Conservation (phyloP, 2,113 vertebrate species). For the Bettongia penicillata region DNA sequence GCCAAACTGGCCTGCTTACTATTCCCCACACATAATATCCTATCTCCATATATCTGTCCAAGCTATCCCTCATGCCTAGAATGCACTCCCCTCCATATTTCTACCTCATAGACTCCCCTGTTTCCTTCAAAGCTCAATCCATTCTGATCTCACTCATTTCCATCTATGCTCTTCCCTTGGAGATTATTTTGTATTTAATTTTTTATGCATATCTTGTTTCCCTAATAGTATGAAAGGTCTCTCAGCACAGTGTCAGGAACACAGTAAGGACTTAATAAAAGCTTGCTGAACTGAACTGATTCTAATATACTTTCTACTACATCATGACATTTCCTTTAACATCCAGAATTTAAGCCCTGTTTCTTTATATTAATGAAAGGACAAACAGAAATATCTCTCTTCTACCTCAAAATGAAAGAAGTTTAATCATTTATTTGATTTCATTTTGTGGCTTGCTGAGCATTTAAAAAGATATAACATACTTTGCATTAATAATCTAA, state of each 20-base stretch:
- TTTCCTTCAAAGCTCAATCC: neutral
- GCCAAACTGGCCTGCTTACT: neutral
- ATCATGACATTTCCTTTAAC: neutral
- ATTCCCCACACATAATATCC: neutral
- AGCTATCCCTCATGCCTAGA: neutral
- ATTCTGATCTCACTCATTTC: neutral
- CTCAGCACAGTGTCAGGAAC: too few relatives aligned
- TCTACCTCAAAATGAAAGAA: constrained; percentile 37
- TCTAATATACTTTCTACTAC: too few relatives aligned
- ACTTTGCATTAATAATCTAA: constrained; percentile 32
- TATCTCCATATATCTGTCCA: neutral
- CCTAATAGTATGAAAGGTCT: neutral
- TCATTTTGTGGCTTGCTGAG: neutral
- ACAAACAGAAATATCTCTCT: constrained; percentile 6
- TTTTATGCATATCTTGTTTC: neutral
- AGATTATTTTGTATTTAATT: neutral
- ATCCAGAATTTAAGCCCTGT: neutral
- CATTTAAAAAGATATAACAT: constrained; percentile 34
- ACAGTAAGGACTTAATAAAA: too few relatives aligned
- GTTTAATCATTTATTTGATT: constrained; percentile 44
- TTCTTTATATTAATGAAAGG: neutral
- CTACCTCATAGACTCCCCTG: neutral
- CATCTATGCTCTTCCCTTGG: neutral
- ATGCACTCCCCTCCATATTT: neutral
- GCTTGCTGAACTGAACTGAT: too few relatives aligned